Conservation (phyloP, 2,888 invertebrate species). For the Asteroscopus sphinx region DNA sequence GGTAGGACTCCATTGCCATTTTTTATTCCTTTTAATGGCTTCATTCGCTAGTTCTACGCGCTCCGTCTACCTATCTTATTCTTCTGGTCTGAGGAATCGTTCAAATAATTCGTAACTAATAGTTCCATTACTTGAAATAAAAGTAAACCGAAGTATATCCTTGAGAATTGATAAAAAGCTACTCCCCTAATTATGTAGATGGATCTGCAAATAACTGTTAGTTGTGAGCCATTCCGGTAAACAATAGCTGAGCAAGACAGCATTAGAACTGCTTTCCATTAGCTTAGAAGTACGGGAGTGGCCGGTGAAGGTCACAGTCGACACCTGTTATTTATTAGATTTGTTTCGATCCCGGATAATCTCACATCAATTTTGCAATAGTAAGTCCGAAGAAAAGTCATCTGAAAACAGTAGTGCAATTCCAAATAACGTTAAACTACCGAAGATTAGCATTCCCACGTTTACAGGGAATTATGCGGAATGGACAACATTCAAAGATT, state of each 20-base stretch:
- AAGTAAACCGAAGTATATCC: constrained; percentile 1
- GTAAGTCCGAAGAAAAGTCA: too few species aligned
- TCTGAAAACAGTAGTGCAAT: too few species aligned
- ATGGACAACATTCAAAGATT: too few species aligned
- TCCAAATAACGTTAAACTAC: too few species aligned
- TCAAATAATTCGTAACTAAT: background rate
- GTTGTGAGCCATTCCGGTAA: constrained; percentile 53
- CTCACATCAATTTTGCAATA: too few species aligned
- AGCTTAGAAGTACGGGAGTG: constrained; percentile 63
- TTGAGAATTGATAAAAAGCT: constrained; percentile 6
- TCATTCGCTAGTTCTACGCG: too few species aligned
- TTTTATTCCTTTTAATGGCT: too few species aligned
- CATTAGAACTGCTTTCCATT: constrained; percentile 61
- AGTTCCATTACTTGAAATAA: background rate
- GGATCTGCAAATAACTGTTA: constrained; percentile 44
- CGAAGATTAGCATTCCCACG: too few species aligned
- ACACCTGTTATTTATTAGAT: constrained; percentile 86
- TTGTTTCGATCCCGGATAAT: constrained; percentile 84
- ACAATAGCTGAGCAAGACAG: constrained; percentile 52
- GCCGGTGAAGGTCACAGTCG: constrained; percentile 69
- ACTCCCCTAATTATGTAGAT: constrained; percentile 24
- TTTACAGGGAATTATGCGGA: too few species aligned
- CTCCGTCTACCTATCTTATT: too few species aligned
- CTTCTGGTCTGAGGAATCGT: too few species aligned
- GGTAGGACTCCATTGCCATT: too few species aligned